Evolutionary conservation across 2,113 vertebrate species (phyloP), one percentile per base, ranked within the genome.

Genomic region (Tetrax tetrax): DNA sequence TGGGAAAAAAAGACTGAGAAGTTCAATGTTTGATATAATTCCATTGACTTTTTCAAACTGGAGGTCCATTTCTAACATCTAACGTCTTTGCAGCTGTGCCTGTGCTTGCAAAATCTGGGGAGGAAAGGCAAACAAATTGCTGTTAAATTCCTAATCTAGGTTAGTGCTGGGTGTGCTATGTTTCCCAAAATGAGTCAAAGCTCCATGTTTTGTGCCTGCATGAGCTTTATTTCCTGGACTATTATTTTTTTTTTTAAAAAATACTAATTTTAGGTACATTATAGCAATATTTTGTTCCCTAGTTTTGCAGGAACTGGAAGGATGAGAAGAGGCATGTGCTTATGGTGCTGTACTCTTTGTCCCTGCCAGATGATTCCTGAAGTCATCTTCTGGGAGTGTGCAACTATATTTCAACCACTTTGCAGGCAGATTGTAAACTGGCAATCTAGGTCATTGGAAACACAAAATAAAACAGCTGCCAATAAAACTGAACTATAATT

Each of bases 341-440:
- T 29, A 5, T 35, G 71, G 47, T 80, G 69, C 74, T 68, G 71
- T 38, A 43, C 78, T 80, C 0, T 65, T 90, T 90, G 89, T 93
- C 60, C 87, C 84, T 88, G 79, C 75, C 92, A 86, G 85, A 77
- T 68, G 78, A 95, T 59, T 94, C 78, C 70, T 25, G 1, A 82
- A 64, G 63, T 51, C 71, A 10, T 91, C 84, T 95, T 93, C 50
- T 63, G 91, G 92, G 90, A 89, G 57, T 33, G 45, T 7, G 29
- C 45, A 43, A 81, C 59, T 57, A 24, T 31, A 29, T 76, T 91
- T 93, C 87, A 56, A 1, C 21, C 87, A 77, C 87, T 96, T 89
- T 90, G 87, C 82, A 70, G 90, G 76, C 95, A 96, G 89, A 57
- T 79, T 93, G 78, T 61, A 85, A 93, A 90, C 84, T 94, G 84